Conservation (phyloP, 2,888 invertebrate genomes). For the Pteria penguin region DNA sequence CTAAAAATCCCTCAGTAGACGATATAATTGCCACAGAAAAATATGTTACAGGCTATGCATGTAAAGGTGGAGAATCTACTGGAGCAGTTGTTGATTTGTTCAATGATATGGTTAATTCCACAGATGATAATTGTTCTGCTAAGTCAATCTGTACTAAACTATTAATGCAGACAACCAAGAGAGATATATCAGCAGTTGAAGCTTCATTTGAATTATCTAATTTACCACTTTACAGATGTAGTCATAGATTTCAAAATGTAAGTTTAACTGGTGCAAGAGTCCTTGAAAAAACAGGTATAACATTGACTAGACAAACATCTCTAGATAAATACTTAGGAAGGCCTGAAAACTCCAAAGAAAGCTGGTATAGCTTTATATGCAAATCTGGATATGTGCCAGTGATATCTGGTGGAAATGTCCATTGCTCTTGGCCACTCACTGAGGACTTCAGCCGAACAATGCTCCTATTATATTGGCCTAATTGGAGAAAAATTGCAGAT, state of each 20-base stretch:
- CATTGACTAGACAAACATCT: slow-evolving; percentile 31
- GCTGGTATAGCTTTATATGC: slow-evolving; percentile 26
- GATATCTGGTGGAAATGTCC: slow-evolving; percentile 20
- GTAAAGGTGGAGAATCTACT: slow-evolving; percentile 26
- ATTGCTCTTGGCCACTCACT: slow-evolving; percentile 39
- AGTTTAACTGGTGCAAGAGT: slow-evolving; percentile 38
- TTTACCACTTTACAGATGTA: slow-evolving; percentile 43
- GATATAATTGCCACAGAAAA: slow-evolving; percentile 52
- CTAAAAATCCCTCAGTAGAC: slow-evolving; percentile 49
- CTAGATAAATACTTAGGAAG: slow-evolving; percentile 44
- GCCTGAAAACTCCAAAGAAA: slow-evolving; percentile 12
- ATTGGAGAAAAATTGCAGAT: slow-evolving; percentile 46
- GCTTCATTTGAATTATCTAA: slow-evolving; percentile 48
- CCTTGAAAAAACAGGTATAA: background rate
- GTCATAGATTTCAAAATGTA: slow-evolving; percentile 47
- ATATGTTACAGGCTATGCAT: slow-evolving; percentile 43
- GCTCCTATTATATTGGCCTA: slow-evolving; percentile 51
- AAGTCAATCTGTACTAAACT: slow-evolving; percentile 45
- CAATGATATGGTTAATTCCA: slow-evolving; percentile 20
- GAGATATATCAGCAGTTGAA: slow-evolving; percentile 54
- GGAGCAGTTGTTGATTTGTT: slow-evolving; percentile 32
- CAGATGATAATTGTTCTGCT: background rate
- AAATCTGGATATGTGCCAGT: slow-evolving; percentile 20
- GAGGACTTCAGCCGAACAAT: slow-evolving; percentile 28
- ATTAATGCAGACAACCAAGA: slow-evolving; percentile 50